Evolutionary conservation across 2,888 invertebrate genomes (phyloP).

Genomic region (Melieria crassipennis): DNA sequence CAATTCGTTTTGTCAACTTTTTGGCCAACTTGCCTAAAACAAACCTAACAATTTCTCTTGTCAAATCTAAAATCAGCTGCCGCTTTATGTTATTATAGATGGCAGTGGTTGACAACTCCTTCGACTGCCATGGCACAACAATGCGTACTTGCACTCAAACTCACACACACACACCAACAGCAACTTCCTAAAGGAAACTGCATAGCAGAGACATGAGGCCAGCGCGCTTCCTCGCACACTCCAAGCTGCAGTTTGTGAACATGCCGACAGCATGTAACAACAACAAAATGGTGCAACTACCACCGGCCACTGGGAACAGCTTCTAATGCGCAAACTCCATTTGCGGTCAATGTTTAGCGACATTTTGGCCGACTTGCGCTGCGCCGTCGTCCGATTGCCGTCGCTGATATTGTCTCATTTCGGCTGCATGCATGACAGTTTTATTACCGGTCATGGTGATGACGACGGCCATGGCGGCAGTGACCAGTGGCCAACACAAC

Average conservation of each 20-base stretch:
- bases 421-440: constrained; percentile 55
- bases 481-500: too few relatives aligned
- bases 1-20: too few relatives aligned
- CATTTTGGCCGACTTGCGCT: constrained; percentile 43
- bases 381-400: constrained; percentile 34
- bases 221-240: too few relatives aligned
- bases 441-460: constrained; percentile 52
- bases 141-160: constrained; percentile 19
- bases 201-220: too few relatives aligned
- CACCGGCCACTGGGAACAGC: too few relatives aligned
- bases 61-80: constrained; percentile 6
- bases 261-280: too few relatives aligned
- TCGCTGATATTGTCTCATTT: constrained; percentile 56
- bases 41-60: constrained; percentile 23
- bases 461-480: too few relatives aligned
- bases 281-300: too few relatives aligned
- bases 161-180: constrained; percentile 18
- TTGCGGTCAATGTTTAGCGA: constrained; percentile 58
- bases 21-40: too few relatives aligned
- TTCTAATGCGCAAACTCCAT: constrained; percentile 38
- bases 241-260: too few relatives aligned
- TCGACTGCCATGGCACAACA: constrained; percentile 16
- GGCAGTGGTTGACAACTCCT: constrained; percentile 17
- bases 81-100: neutral
- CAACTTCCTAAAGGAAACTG: constrained; percentile 28